Evolutionary conservation across 2,888 invertebrate species (phyloP).

Genomic region (Apamea monoglypha): DNA sequence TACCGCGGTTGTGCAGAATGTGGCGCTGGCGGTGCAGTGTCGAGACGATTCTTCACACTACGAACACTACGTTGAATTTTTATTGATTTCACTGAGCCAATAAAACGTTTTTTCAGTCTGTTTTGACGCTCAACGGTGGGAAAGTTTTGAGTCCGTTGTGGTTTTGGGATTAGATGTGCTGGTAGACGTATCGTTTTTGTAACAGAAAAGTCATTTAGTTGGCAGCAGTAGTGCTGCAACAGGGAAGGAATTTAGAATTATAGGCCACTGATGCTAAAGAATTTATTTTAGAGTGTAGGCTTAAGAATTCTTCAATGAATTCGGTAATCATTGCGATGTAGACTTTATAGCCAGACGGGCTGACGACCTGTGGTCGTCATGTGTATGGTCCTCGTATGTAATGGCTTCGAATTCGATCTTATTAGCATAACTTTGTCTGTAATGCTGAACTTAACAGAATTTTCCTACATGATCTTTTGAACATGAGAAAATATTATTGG

Average conservation of each 20-base stretch:
- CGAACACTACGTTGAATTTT: conserved; percentile 67
- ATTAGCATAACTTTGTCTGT: background rate
- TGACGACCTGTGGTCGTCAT: conserved; percentile 46
- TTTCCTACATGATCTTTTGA: background rate
- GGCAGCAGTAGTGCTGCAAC: conserved; percentile 47
- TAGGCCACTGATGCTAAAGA: conserved; percentile 45
- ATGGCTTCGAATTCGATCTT: conserved; percentile 16
- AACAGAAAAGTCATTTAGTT: conserved; percentile 50
- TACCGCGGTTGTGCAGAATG: conserved; percentile 77
- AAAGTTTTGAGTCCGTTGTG: conserved; percentile 68
- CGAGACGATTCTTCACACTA: conserved; percentile 74
- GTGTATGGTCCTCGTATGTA: too few species aligned
- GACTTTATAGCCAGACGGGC: conserved; percentile 37
- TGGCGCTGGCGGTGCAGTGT: conserved; percentile 72
- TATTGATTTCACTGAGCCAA: conserved; percentile 70
- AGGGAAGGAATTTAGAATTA: conserved; percentile 56
- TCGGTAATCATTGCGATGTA: conserved; percentile 24
- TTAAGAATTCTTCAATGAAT: conserved; percentile 54
- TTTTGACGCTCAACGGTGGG: conserved; percentile 68
- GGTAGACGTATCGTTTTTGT: conserved; percentile 44
- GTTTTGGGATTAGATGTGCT: conserved; percentile 56
- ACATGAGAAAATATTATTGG: background rate
- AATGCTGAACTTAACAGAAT: background rate
- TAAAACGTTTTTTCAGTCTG: conserved; percentile 70
- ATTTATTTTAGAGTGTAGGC: conserved; percentile 36